phyloP scores from a whole-genome alignment of 2,888 invertebrate genomes.

The Halictus ligatus region DNA sequence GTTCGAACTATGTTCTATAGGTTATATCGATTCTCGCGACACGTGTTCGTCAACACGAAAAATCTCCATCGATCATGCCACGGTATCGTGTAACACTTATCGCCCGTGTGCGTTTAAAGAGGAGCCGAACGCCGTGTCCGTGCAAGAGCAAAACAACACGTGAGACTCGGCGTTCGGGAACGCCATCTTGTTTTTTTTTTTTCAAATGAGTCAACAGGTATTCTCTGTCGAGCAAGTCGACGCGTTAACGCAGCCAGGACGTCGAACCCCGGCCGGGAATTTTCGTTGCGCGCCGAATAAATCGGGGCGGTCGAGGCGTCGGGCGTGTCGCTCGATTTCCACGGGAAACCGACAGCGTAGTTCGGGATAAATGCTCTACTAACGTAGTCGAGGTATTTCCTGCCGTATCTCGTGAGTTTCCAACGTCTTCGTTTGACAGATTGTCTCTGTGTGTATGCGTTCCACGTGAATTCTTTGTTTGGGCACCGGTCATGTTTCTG shows the following conservation, averaged over 20 bases:
- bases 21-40: slow-evolving; percentile 13
- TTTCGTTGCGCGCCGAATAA: slow-evolving; percentile 47
- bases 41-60: not conserved
- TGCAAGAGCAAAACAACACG: slow-evolving; percentile 68
- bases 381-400: slow-evolving; percentile 73
- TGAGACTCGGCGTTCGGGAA: slow-evolving; percentile 39
- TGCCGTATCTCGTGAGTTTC: slow-evolving; percentile 74
- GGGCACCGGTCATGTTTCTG: slow-evolving; percentile 76
- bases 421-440: slow-evolving; percentile 79
- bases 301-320: not conserved
- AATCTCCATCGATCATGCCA: not conserved
- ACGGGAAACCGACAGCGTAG: not conserved
- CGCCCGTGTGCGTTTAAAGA: slow-evolving; percentile 28
- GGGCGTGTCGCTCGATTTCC: not conserved
- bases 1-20: slow-evolving; percentile 26
- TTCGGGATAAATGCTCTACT: slow-evolving; percentile 61
- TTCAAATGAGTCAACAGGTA: slow-evolving; percentile 63
- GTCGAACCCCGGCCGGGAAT: slow-evolving; percentile 52
- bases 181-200: slow-evolving; percentile 68
- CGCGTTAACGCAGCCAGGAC: slow-evolving; percentile 60
- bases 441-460: slow-evolving; percentile 76
- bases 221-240: slow-evolving; percentile 58
- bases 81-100: not conserved
- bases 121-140: slow-evolving; percentile 45
- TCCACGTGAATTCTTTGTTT: slow-evolving; percentile 80